phyloP scores from a whole-genome alignment of 2,888 invertebrate species.

The Platypus cylindrus region DNA sequence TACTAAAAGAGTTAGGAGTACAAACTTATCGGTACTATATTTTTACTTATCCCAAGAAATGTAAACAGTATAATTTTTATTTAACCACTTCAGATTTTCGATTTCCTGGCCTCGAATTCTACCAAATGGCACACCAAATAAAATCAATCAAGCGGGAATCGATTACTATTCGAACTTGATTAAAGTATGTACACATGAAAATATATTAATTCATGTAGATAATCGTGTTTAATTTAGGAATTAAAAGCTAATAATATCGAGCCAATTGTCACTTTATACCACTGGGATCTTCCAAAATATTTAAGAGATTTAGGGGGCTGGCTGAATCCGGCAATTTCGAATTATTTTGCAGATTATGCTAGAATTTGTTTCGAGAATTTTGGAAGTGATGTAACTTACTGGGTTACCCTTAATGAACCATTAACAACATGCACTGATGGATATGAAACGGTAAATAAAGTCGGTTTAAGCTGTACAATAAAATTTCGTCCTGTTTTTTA shows the following conservation, averaged over 20 bases:
- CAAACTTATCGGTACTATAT: constrained; percentile 46
- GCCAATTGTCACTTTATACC: constrained; percentile 47
- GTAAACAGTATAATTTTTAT: neutral
- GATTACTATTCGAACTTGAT: constrained; percentile 17
- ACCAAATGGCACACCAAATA: constrained; percentile 41
- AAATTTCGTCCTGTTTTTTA: neutral
- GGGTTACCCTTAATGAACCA: constrained; percentile 15
- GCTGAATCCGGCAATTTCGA: constrained; percentile 46
- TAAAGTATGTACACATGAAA: constrained; percentile 7
- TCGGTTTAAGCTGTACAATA: no score
- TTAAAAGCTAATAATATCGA: constrained; percentile 29
- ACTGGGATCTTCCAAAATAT: constrained; percentile 48
- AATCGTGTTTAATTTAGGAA: constrained; percentile 4
- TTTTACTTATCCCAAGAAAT: neutral
- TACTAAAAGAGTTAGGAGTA: constrained; percentile 44
- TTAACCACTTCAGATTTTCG: constrained; percentile 16
- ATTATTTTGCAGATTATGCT: constrained; percentile 48
- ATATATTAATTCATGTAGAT: no score
- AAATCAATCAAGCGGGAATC: constrained; percentile 37
- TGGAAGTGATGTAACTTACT: constrained; percentile 20
- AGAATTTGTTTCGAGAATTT: constrained; percentile 38
- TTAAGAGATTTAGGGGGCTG: constrained; percentile 35
- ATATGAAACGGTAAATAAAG: constrained; percentile 9
- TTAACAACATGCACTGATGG: constrained; percentile 9
- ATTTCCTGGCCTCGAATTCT: constrained; percentile 31